phyloP scores from a whole-genome alignment of 1,140 invertebrate species.

The Nixonia krombeini region DNA sequence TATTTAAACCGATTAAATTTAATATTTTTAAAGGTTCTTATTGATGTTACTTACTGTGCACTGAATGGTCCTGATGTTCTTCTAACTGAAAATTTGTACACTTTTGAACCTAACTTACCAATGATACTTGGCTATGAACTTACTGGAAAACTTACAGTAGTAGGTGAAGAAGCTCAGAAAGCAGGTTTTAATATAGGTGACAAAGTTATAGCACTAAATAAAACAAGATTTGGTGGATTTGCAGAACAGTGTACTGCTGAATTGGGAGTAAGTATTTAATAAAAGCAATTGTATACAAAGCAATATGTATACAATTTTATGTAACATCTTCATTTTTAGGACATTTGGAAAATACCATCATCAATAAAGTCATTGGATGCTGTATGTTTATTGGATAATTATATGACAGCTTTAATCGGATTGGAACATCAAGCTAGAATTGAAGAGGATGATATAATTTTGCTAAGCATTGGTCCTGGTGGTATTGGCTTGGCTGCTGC shows the following conservation, averaged over 20 bases:
- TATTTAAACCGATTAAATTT: constrained; percentile 1
- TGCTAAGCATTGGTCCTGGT: constrained; percentile 75
- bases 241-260: constrained; percentile 72
- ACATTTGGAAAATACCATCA: constrained; percentile 74
- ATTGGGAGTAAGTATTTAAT: constrained; percentile 61
- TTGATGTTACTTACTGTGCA: constrained; percentile 74
- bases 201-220: constrained; percentile 73
- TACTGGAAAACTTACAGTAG: constrained; percentile 69
- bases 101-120: constrained; percentile 67
- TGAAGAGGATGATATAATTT: constrained; percentile 71
- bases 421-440: constrained; percentile 72
- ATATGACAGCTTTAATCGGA: constrained; percentile 75
- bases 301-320: no score
- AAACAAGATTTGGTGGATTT: constrained; percentile 71
- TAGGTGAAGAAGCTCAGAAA: constrained; percentile 57
- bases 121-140: constrained; percentile 75
- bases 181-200: constrained; percentile 66
- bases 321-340: constrained; percentile 61
- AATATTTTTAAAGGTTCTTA: constrained; percentile 68
- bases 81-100: constrained; percentile 70
- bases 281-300: constrained; percentile 5
- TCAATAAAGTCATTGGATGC: constrained; percentile 67
- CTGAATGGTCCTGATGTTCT: constrained; percentile 75
- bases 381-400: constrained; percentile 73
- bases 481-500: constrained; percentile 75